A percentile compares a stretch with the other conserved stretches of the same genome.
Conservation (phyloP, 2,797 vertebrate genomes). For the Furcifer pardalis region DNA sequence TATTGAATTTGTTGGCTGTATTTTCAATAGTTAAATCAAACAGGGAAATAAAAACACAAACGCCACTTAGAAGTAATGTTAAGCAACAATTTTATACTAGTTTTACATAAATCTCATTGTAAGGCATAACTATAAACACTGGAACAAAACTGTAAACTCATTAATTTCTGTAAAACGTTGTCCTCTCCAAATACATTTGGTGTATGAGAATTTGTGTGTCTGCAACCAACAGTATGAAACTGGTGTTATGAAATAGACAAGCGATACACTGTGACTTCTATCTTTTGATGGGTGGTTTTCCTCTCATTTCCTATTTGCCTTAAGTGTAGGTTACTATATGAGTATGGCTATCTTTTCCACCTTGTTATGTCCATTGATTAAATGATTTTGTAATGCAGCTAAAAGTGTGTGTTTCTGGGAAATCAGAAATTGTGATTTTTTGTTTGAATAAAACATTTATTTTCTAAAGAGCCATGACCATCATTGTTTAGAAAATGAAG, state of each 20-base stretch:
- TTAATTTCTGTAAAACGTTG: background rate
- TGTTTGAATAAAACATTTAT: constrained; percentile 47
- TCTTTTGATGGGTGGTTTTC: background rate
- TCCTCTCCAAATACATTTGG: background rate
- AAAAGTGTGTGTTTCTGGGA: constrained; percentile 11
- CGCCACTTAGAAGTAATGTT: background rate
- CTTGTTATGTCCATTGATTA: background rate
- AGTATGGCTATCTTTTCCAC: background rate
- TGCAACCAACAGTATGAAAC: background rate
- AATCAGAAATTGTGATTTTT: constrained; percentile 16
- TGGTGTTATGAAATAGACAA: constrained; percentile 17
- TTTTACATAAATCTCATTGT: background rate
- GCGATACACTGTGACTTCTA: constrained; percentile 23
- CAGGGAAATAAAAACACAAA: background rate
- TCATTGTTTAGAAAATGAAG: constrained; percentile 51
- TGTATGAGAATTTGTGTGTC: constrained; percentile 19
- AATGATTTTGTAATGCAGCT: constrained; percentile 6
- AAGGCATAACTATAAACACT: background rate
- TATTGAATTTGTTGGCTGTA: background rate
- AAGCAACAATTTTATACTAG: background rate
- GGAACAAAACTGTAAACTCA: background rate
- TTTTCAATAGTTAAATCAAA: background rate
- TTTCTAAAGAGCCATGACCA: constrained; percentile 47
- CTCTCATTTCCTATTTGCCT: constrained; percentile 19
- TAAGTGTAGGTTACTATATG: background rate